These are phyloP conservation scores for Rhyzopertha dominica DNA, from an alignment of 1,140 invertebrate genomes.

Conservation along the genomic window DNA sequence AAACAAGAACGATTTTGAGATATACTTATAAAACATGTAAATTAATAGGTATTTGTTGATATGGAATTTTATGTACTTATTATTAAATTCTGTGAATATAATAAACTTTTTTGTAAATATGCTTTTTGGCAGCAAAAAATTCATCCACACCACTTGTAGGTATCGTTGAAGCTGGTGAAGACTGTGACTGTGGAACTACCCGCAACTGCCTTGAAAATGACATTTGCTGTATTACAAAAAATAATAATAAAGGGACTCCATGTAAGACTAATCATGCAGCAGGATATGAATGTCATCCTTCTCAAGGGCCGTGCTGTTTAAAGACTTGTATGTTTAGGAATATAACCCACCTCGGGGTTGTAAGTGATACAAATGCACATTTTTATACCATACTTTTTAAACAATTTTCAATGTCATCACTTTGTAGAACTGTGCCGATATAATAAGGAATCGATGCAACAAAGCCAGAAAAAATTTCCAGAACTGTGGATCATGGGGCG, in stretches of 20 bases:
- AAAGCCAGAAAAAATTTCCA: neutral
- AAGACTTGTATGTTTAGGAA: slow-evolving; percentile 40
- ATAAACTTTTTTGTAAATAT: too few relatives aligned
- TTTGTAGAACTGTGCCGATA: slow-evolving; percentile 5
- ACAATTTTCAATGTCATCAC: neutral
- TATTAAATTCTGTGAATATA: too few relatives aligned
- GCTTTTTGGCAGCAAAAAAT: too few relatives aligned
- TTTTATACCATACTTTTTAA: slow-evolving; percentile 11
- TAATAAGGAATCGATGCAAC: slow-evolving; percentile 1
- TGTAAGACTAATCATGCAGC: slow-evolving; percentile 8
- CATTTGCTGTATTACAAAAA: slow-evolving; percentile 10
- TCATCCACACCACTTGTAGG: too few relatives aligned
- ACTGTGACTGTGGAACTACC: slow-evolving; percentile 17
- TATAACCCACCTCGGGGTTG: slow-evolving; percentile 33
- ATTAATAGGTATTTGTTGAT: too few relatives aligned
- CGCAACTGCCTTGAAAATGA: slow-evolving; percentile 6
- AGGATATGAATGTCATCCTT: slow-evolving; percentile 44
- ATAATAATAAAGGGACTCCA: neutral
- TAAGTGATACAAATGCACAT: neutral
- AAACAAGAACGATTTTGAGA: slow-evolving; percentile 1
- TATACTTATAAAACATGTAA: too few relatives aligned
- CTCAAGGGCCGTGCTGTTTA: slow-evolving; percentile 45
- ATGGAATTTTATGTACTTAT: too few relatives aligned
- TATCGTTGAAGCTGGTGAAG: slow-evolving; percentile 12
- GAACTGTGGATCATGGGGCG: slow-evolving; percentile 6